These are phyloP conservation scores for Physeter macrocephalus DNA, from an alignment of 2,113 vertebrate species.

Conservation along the genomic window DNA sequence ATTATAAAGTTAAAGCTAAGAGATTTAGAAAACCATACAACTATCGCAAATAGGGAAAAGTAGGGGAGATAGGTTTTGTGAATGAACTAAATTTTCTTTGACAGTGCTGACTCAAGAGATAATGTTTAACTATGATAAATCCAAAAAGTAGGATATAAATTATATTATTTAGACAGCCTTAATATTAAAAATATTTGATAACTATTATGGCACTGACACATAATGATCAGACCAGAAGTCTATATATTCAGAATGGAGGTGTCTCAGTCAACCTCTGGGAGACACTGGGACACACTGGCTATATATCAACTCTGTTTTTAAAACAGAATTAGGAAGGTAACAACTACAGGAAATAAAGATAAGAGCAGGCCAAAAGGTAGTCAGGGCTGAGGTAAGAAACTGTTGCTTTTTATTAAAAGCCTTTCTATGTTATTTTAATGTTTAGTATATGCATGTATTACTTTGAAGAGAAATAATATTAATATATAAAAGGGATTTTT, in stretches of 20 bases:
- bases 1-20: neutral
- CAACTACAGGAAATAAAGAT: neutral
- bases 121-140: neutral
- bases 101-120: neutral
- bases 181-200: neutral
- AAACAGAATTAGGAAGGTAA: neutral
- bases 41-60: neutral
- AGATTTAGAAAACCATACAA: neutral
- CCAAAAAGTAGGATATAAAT: neutral
- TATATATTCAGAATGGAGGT: neutral
- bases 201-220: neutral
- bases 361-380: neutral
- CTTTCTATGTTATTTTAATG: neutral
- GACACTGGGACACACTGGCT: neutral
- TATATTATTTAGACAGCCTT: neutral
- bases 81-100: neutral
- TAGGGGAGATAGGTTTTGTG: neutral
- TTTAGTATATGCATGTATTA: neutral
- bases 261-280: too few species aligned
- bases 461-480: neutral
- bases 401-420: neutral
- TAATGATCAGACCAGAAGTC: neutral
- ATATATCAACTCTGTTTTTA: neutral
- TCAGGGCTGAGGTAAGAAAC: neutral
- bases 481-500: neutral